Evolutionary conservation across 2,113 vertebrate genomes (phyloP).

Genomic region (Anarhynchus alexandrinus): DNA sequence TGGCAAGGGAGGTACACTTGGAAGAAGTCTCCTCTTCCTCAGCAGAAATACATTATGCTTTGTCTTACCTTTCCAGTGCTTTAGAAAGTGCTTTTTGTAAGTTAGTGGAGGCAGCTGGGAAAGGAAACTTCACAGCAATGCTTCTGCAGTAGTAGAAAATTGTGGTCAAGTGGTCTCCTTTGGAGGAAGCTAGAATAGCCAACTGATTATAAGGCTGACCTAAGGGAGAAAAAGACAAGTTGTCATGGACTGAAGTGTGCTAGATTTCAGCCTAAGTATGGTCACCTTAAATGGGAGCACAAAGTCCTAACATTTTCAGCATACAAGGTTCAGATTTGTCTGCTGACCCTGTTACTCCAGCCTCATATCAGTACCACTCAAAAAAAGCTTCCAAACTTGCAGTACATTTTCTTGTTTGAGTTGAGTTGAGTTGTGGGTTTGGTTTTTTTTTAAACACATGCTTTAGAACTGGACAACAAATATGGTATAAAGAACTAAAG

Average conservation of each 20-base stretch:
- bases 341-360: not conserved
- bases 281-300: not conserved
- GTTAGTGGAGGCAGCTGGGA: slow-evolving; percentile 98
- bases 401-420: not conserved
- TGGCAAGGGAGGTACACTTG: not conserved
- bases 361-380: not conserved
- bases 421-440: not conserved
- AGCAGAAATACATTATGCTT: not conserved
- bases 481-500: not conserved
- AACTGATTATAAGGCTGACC: slow-evolving; percentile 99
- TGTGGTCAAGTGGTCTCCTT: slow-evolving; percentile 98
- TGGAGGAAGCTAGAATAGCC: slow-evolving; percentile 98
- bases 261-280: not conserved
- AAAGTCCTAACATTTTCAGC: not conserved
- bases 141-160: slow-evolving; percentile 99
- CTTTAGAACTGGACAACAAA: not conserved
- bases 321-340: not conserved
- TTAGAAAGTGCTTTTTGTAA: slow-evolving; percentile 99
- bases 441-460: not conserved
- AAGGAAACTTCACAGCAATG: slow-evolving; percentile 99
- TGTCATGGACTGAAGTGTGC: not conserved
- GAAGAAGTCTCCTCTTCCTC: not conserved
- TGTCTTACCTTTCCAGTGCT: slow-evolving; percentile 92
- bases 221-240: slow-evolving; percentile 52
- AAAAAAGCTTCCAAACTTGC: not conserved